A percentile compares a stretch with the other conserved stretches of the same genome.
Conservation (phyloP, 2,888 invertebrate species). For the Drosophila colorata region DNA sequence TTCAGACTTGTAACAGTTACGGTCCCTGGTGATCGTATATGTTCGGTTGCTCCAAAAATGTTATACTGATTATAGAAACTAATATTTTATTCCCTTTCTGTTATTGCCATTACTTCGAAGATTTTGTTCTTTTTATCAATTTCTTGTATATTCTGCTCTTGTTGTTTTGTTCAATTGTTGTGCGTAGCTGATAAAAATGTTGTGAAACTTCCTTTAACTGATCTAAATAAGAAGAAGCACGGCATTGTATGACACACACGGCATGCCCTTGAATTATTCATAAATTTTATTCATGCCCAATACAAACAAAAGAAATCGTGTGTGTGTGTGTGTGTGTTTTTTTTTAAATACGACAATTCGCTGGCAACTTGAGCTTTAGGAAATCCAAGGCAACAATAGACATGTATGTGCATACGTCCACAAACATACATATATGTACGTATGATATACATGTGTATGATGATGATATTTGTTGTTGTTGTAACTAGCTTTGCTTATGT, state of each 20-base stretch:
- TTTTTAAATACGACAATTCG: slow-evolving; percentile 3
- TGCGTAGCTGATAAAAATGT: slow-evolving; percentile 37
- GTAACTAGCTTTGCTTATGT: slow-evolving; percentile 23
- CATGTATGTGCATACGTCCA: neutral
- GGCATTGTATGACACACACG: slow-evolving; percentile 20
- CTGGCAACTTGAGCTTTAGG: slow-evolving; percentile 28
- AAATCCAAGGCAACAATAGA: slow-evolving; percentile 26
- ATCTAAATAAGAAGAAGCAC: slow-evolving; percentile 12
- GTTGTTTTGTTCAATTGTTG: slow-evolving; percentile 9
- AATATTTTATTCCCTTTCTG: no score
- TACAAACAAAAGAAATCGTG: slow-evolving; percentile 6
- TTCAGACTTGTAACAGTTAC: no score
- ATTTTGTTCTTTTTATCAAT: neutral
- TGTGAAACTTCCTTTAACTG: slow-evolving; percentile 30
- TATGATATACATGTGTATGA: neutral
- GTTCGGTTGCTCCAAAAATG: no score
- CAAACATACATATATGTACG: neutral
- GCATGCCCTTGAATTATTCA: slow-evolving; percentile 64
- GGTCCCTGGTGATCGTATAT: no score
- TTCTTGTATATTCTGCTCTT: neutral
- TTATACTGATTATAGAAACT: no score
- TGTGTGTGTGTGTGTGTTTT: slow-evolving; percentile 3
- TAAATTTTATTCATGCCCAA: slow-evolving; percentile 48
- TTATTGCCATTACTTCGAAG: no score
- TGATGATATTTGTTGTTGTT: slow-evolving; percentile 3